Percentiles rank a stretch among this genome's conserved stretches.
These are phyloP conservation scores for Blastobasis lacticolella DNA, from an alignment of 2,888 invertebrate species.

Conservation along the genomic window DNA sequence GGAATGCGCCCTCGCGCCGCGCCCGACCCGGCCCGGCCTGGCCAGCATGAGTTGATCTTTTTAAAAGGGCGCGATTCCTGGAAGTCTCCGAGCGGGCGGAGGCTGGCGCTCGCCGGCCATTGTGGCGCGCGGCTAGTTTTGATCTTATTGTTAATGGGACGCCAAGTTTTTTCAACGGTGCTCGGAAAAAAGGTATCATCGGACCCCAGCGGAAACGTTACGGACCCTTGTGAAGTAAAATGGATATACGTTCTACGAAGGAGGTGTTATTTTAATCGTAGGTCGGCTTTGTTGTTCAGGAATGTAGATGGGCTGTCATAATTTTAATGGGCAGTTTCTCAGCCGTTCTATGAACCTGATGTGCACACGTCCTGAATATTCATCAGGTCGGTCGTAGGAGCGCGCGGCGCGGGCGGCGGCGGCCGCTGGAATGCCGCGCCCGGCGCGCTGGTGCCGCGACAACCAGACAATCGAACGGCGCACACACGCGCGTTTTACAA, in stretches of 20 bases:
- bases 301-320: slow-evolving; percentile 73
- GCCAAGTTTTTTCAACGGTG: slow-evolving; percentile 67
- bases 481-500: no score
- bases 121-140: slow-evolving; percentile 71
- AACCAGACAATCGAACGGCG: no score
- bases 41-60: slow-evolving; percentile 69
- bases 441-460: no score
- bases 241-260: slow-evolving; percentile 69
- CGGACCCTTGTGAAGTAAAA: slow-evolving; percentile 69
- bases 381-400: slow-evolving; percentile 28
- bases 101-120: slow-evolving; percentile 68
- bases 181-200: slow-evolving; percentile 69
- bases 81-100: slow-evolving; percentile 60
- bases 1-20: slow-evolving; percentile 62
- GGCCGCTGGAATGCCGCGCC: slow-evolving; percentile 10
- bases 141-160: slow-evolving; percentile 74
- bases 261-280: slow-evolving; percentile 73
- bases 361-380: slow-evolving; percentile 57
- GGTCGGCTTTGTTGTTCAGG: slow-evolving; percentile 68
- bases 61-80: slow-evolving; percentile 66
- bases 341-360: slow-evolving; percentile 46
- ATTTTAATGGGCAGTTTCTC: slow-evolving; percentile 68
- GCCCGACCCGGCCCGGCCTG: slow-evolving; percentile 51
- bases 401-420: slow-evolving; percentile 6
- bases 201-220: slow-evolving; percentile 72